Conservation (phyloP, 2,888 invertebrate genomes). For the Hipparchia sbordonii region DNA sequence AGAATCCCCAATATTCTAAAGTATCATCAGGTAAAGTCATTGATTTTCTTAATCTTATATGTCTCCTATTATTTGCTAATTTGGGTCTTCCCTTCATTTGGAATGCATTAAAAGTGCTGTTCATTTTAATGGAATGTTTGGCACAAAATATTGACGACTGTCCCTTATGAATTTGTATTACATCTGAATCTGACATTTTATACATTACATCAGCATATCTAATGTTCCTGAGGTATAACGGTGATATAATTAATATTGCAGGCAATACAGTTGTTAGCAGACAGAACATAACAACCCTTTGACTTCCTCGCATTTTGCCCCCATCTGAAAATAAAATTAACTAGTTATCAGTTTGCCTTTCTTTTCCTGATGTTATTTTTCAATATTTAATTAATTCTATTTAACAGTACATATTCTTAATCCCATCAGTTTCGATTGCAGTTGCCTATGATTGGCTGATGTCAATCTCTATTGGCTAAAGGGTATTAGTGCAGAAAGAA, state of each 20-base stretch:
- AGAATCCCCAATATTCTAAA: slow-evolving; percentile 95
- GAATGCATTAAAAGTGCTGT: slow-evolving; percentile 87
- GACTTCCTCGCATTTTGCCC: slow-evolving; percentile 90
- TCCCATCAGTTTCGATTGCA: too few species aligned
- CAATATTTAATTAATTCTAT: neutral
- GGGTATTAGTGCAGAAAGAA: too few species aligned
- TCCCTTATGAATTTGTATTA: slow-evolving; percentile 91
- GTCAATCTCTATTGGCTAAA: too few species aligned
- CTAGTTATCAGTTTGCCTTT: neutral
- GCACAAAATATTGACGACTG: slow-evolving; percentile 92
- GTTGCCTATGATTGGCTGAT: too few species aligned
- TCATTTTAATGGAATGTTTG: slow-evolving; percentile 90
- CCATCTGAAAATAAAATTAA: slow-evolving; percentile 71
- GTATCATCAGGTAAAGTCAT: slow-evolving; percentile 93
- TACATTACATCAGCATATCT: slow-evolving; percentile 90
- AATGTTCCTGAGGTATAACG: slow-evolving; percentile 89
- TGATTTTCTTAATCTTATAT: slow-evolving; percentile 90
- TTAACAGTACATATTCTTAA: too few species aligned
- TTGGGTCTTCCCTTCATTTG: slow-evolving; percentile 88
- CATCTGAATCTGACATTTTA: slow-evolving; percentile 92
- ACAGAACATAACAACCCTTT: slow-evolving; percentile 90
- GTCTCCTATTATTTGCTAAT: slow-evolving; percentile 87
- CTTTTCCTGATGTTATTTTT: neutral
- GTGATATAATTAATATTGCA: slow-evolving; percentile 88
- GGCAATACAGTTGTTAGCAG: slow-evolving; percentile 89